Evolutionary conservation across 1,140 invertebrate species (phyloP).

Genomic region (Drosophila ogumai): DNA sequence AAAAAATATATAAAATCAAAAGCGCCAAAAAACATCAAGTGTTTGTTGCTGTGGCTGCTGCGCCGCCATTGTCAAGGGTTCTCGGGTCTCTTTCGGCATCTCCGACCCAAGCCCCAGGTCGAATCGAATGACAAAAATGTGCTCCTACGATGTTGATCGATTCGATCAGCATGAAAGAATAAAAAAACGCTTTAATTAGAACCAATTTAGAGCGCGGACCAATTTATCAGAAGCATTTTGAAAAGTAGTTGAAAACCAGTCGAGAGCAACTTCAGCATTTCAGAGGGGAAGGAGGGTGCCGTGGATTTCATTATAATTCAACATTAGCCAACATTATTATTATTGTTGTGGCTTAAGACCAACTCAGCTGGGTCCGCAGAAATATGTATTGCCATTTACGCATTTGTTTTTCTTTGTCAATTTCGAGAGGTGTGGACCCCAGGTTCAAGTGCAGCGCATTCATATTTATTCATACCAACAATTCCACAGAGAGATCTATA

Average conservation of each 20-base stretch:
- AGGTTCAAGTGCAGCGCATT: constrained; percentile 79
- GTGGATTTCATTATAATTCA: constrained; percentile 66
- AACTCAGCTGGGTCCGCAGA: constrained; percentile 39
- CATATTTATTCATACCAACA: constrained; percentile 22
- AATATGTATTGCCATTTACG: constrained; percentile 65
- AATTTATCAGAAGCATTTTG: constrained; percentile 83
- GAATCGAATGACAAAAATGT: constrained; percentile 74
- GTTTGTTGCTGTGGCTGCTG: constrained; percentile 65
- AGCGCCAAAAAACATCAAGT: constrained; percentile 77
- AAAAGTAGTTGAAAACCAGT: constrained; percentile 83
- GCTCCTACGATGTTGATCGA: constrained; percentile 67
- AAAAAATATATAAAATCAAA: constrained; percentile 26
- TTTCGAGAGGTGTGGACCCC: constrained; percentile 66
- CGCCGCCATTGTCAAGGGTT: constrained; percentile 47
- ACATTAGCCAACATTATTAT: constrained; percentile 63
- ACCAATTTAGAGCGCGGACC: constrained; percentile 81
- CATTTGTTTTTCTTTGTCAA: constrained; percentile 82
- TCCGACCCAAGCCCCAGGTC: constrained; percentile 46
- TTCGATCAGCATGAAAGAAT: constrained; percentile 71
- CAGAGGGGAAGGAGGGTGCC: constrained; percentile 25
- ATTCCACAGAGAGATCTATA: constrained; percentile 9
- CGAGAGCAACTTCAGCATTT: constrained; percentile 74
- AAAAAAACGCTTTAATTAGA: constrained; percentile 77
- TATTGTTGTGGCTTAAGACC: constrained; percentile 63
- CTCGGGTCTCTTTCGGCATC: constrained; percentile 22